Conservation (phyloP, 2,888 invertebrate species). For the Galerucella pusilla region DNA sequence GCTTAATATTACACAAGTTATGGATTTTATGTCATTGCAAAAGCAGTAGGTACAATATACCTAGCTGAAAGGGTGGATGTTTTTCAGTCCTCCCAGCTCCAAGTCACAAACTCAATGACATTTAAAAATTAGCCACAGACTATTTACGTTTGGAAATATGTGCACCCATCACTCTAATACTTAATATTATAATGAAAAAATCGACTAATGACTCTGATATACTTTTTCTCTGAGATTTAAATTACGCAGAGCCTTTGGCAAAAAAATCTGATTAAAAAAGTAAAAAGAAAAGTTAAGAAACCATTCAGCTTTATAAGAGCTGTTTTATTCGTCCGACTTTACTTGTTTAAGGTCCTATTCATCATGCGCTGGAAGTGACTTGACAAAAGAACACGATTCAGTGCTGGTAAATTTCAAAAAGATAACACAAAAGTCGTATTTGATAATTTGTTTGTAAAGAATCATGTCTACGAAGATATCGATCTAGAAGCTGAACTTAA, state of each 20-base stretch:
- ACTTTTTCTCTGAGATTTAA: not conserved
- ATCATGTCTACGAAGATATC: not conserved
- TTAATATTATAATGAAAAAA: too few relatives aligned
- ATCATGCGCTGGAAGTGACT: not conserved
- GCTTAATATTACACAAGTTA: too few relatives aligned
- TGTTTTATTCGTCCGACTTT: not conserved
- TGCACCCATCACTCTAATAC: too few relatives aligned
- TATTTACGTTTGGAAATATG: too few relatives aligned
- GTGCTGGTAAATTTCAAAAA: not conserved
- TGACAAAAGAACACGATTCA: not conserved
- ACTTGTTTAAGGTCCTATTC: slow-evolving; percentile 10
- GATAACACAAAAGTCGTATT: not conserved
- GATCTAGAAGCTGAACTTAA: too few relatives aligned
- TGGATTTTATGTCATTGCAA: too few relatives aligned
- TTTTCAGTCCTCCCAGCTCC: too few relatives aligned
- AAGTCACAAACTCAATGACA: too few relatives aligned
- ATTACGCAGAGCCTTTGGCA: not conserved
- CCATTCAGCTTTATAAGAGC: slow-evolving; percentile 10
- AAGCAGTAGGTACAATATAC: too few relatives aligned
- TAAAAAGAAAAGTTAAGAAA: slow-evolving; percentile 1
- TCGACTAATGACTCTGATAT: too few relatives aligned
- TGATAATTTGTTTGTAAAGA: not conserved
- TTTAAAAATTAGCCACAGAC: too few relatives aligned
- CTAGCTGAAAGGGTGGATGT: too few relatives aligned
- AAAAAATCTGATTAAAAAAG: slow-evolving; percentile 7